These are phyloP conservation scores for Asbolus verrucosus DNA, from an alignment of 1,140 invertebrate genomes.

Conservation along the genomic window DNA sequence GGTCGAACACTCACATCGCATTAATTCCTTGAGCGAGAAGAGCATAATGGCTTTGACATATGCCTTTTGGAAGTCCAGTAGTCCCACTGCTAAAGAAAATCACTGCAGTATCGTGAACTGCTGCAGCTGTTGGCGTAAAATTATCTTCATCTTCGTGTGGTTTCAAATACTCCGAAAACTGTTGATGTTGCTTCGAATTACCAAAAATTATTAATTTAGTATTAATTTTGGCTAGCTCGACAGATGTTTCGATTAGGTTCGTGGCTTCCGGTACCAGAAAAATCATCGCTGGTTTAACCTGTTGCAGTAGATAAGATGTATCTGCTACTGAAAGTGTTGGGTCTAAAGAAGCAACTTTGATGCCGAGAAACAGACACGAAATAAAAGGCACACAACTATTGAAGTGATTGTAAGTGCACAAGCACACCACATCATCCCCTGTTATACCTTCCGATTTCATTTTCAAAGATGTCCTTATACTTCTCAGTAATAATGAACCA, in stretches of 20 bases:
- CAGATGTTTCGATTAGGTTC: conserved; percentile 40
- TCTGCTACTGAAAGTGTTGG: conserved; percentile 45
- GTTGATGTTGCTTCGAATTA: conserved; percentile 22
- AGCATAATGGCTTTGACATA: conserved; percentile 53
- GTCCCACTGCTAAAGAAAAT: conserved; percentile 58
- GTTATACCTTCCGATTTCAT: conserved; percentile 41
- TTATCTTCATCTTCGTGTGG: conserved; percentile 12
- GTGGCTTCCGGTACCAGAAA: conserved; percentile 37
- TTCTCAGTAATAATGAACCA: conserved; percentile 37
- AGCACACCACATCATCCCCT: conserved; percentile 42
- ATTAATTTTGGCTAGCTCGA: conserved; percentile 24
- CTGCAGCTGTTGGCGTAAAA: conserved; percentile 43
- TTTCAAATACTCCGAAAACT: conserved; percentile 47
- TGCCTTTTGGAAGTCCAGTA: conserved; percentile 56
- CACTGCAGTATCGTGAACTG: conserved; percentile 46
- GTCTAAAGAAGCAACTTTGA: conserved; percentile 45
- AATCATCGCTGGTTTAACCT: conserved; percentile 47
- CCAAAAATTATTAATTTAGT: conserved; percentile 53
- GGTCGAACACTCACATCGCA: no score
- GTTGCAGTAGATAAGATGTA: conserved; percentile 39
- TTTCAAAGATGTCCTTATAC: conserved; percentile 45
- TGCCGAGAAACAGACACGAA: conserved; percentile 46
- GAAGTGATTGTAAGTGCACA: conserved; percentile 49
- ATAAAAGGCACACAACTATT: conserved; percentile 47
- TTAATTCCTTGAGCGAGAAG: conserved; percentile 46